Percentiles rank a stretch among this genome's conserved stretches.
Conservation (phyloP, 2,113 vertebrate species). For the Channa argus region DNA sequence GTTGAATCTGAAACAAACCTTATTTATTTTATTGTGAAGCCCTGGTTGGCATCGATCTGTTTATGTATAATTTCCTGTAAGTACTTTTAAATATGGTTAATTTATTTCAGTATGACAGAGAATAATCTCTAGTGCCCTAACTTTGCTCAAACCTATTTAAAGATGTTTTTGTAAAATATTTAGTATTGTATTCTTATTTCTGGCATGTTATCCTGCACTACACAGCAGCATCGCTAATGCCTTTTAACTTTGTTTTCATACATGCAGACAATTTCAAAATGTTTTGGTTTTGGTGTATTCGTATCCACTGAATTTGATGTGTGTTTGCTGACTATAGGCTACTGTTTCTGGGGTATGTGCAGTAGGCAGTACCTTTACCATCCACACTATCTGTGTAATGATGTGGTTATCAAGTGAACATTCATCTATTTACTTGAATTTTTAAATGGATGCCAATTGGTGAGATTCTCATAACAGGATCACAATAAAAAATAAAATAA, state of each 20-base stretch:
- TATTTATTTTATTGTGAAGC: slow-evolving; percentile 83
- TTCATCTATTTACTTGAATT: slow-evolving; percentile 76
- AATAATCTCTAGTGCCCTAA: slow-evolving; percentile 25
- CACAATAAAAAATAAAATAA: slow-evolving; percentile 58
- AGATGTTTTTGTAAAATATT: slow-evolving; percentile 56
- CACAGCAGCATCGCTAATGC: slow-evolving; percentile 32
- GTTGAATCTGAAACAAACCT: slow-evolving; percentile 62
- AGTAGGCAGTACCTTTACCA: slow-evolving; percentile 36
- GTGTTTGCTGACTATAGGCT: slow-evolving; percentile 28
- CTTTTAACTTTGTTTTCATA: slow-evolving; percentile 31
- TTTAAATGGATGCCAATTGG: slow-evolving; percentile 45
- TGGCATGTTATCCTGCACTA: slow-evolving; percentile 55
- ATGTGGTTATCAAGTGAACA: slow-evolving; percentile 58
- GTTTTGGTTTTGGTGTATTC: too few relatives aligned
- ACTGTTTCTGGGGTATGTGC: slow-evolving; percentile 37
- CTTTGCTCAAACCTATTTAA: slow-evolving; percentile 56
- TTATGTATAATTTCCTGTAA: slow-evolving; percentile 51
- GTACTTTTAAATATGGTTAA: slow-evolving; percentile 61
- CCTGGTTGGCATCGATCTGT: slow-evolving; percentile 74
- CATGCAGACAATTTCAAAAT: too few relatives aligned
- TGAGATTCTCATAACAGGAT: slow-evolving; percentile 59
- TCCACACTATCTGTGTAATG: slow-evolving; percentile 34
- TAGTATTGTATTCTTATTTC: slow-evolving; percentile 28
- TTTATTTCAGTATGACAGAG: slow-evolving; percentile 68
- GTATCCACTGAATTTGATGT: slow-evolving; percentile 49